Evolutionary conservation across 2,113 vertebrate species (phyloP), one percentile per base, ranked within the genome.

Genomic region (Propithecus coquereli): DNA sequence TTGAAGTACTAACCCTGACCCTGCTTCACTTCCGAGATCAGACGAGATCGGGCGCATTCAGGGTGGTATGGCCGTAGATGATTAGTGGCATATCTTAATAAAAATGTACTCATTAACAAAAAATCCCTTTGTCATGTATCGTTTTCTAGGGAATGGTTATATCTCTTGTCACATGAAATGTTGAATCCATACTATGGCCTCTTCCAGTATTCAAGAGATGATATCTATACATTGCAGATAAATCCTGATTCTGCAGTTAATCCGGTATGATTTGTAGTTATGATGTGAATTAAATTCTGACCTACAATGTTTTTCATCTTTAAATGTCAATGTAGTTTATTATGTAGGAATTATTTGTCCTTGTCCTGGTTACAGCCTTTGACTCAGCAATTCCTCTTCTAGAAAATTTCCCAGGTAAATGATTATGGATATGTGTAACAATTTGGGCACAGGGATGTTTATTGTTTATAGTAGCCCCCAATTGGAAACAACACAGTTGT

Each of bases 141-240:
- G 0, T 98, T 94, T 96, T 82, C 83, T 97, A 99, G 99, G 98
- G 99, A 99, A 98, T 99, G 99, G 99, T 99, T 99, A 57, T 99
- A 99, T 96, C 98, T 99, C 9, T 97, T 99, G 96, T 99, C 99
- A 2, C 99, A 99, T 91, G 99, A 99, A 98, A 99, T 99, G 99
- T n/a, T 99, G 98, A 99, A 99, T 98, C 99, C 99, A 0, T 99
- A 99, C 97, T 99, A 99, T 12, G 99, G 99, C 87, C 99, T 99
- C 90, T 99, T 99, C 99, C 99, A 99, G 95, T 99, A 99, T 95
- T 99, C 99, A 61, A 99, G 99, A 18, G 99, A 99, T 94, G 99
- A 99, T 95, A 99, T 99, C 98, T 99, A 99, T 95, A 99, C 99
- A 0, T 98, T 99, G 98, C 99, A 99, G 93, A 99, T 99, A 97